A percentile compares a stretch with the other conserved stretches of the same genome.
phyloP scores from a whole-genome alignment of 1,140 invertebrate genomes.

The Drosophila orena region DNA sequence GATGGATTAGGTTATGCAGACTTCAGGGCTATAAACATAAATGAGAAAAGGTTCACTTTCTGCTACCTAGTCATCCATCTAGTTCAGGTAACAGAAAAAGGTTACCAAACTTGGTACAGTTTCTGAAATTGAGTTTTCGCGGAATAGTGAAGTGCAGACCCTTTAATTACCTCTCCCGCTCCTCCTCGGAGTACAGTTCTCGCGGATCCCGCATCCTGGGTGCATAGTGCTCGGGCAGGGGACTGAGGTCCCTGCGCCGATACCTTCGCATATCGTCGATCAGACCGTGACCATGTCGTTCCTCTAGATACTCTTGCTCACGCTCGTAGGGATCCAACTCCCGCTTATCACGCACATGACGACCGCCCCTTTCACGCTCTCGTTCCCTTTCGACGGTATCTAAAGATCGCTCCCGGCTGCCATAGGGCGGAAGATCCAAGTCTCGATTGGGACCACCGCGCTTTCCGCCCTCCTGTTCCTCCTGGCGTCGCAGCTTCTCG shows the following conservation, averaged over 20 bases:
- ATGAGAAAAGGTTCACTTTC: not conserved
- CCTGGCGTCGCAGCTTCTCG: conserved; percentile 85
- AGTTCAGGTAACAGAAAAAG: no score
- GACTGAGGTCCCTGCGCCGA: conserved; percentile 68
- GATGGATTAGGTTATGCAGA: not conserved
- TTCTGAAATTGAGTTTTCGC: no score
- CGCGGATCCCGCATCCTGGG: conserved; percentile 64
- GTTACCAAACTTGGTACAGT: no score
- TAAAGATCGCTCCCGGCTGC: conserved; percentile 75
- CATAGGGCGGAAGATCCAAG: conserved; percentile 67
- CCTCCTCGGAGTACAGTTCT: conserved; percentile 77
- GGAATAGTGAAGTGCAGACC: no score
- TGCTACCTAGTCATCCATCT: not conserved
- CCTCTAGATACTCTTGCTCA: conserved; percentile 75
- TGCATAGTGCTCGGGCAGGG: conserved; percentile 63
- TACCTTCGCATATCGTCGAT: conserved; percentile 74
- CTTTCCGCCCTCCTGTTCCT: conserved; percentile 75
- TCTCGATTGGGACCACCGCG: conserved; percentile 61
- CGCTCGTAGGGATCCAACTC: conserved; percentile 75
- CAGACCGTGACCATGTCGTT: conserved; percentile 62
- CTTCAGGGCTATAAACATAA: not conserved
- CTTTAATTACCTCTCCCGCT: conserved; percentile 62
- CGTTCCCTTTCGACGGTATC: conserved; percentile 61
- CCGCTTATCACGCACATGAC: conserved; percentile 60
- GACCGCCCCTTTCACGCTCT: conserved; percentile 30